These are phyloP conservation scores for Bergia puertoricense DNA, from an alignment of 92 coral and sea anemone species.

Conservation along the genomic window DNA sequence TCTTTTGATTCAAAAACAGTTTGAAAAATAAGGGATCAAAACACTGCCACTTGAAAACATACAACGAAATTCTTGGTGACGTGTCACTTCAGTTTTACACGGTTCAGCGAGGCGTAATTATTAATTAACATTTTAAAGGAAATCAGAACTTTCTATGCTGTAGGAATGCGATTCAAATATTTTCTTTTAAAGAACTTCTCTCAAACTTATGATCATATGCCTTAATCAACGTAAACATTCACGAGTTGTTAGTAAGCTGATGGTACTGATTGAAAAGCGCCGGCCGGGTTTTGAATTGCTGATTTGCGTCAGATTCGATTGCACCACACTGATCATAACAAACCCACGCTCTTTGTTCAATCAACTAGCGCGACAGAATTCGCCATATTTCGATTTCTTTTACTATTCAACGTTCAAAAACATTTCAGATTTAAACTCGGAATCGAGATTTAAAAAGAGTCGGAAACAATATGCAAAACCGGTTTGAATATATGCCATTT, in stretches of 20 bases:
- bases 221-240: neutral
- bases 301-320: neutral
- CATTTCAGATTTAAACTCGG: neutral
- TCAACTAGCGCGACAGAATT: neutral
- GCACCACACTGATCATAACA: neutral
- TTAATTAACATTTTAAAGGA: neutral
- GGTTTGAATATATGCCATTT: no score
- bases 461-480: neutral
- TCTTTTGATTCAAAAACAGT: neutral
- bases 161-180: neutral
- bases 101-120: neutral
- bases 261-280: no score
- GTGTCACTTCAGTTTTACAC: slow-evolving; percentile 56
- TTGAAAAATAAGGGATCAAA: no score
- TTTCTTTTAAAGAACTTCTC: no score
- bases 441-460: neutral
- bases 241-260: neutral
- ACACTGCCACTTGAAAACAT: neutral
- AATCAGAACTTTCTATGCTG: neutral
- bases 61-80: slow-evolving; percentile 76
- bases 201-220: neutral
- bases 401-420: neutral
- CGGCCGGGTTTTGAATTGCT: neutral
- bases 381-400: neutral
- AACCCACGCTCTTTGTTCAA: slow-evolving; percentile 20